Conservation (phyloP, 2,797 vertebrate species). For the Clamator glandarius region DNA sequence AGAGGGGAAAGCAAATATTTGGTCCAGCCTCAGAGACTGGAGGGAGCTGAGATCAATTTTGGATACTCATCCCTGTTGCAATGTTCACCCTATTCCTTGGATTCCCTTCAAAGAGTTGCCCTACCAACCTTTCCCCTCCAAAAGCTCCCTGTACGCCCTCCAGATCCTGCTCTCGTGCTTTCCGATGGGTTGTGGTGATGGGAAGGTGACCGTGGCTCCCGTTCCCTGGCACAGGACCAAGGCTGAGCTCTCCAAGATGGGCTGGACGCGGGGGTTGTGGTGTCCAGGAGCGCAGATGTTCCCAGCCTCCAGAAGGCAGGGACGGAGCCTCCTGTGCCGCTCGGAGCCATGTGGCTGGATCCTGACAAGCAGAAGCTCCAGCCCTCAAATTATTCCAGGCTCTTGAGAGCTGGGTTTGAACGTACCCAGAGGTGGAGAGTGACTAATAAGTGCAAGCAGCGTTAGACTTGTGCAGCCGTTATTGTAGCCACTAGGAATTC, state of each 20-base stretch:
- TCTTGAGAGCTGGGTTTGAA: constrained; percentile 36
- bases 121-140: not conserved
- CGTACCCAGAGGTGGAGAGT: not conserved
- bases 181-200: not conserved
- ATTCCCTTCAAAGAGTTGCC: not conserved
- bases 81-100: rapidly evolving
- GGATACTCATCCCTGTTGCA: not conserved
- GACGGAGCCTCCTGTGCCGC: not conserved
- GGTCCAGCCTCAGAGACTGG: not conserved
- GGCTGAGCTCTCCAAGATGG: not conserved
- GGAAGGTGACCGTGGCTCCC: rapidly evolving
- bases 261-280: not conserved
- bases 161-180: not conserved
- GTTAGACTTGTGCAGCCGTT: not conserved
- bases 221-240: rapidly evolving
- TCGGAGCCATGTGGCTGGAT: not conserved
- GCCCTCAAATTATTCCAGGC: constrained; percentile 37
- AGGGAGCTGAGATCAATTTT: not conserved
- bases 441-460: constrained; percentile 47
- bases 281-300: not conserved
- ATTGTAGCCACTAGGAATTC: constrained; percentile 29
- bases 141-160: no score
- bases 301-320: not conserved
- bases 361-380: not conserved
- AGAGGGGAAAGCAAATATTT: not conserved